Conservation (phyloP, 2,888 invertebrate genomes). For the Eudasyphora cyanicolor region DNA sequence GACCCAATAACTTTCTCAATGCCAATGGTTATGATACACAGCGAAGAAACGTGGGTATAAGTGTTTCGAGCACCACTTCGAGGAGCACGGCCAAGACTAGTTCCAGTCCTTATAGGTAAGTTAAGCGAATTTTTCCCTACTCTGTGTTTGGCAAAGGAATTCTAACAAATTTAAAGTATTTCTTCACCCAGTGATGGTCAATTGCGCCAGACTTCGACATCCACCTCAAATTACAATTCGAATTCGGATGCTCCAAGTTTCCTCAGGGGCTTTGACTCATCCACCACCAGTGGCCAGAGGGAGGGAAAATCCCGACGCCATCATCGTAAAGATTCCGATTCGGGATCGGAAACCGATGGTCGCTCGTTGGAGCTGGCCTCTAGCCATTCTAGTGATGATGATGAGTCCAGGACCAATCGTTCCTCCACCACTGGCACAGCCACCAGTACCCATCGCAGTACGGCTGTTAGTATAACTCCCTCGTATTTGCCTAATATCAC, state of each 20-base stretch:
- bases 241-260: slow-evolving; percentile 89
- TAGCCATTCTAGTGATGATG: slow-evolving; percentile 96
- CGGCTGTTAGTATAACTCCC: slow-evolving; percentile 79
- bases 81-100: slow-evolving; percentile 96
- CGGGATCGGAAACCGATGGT: slow-evolving; percentile 90
- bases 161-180: slow-evolving; percentile 55
- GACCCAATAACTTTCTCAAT: slow-evolving; percentile 77
- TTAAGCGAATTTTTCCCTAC: slow-evolving; percentile 17
- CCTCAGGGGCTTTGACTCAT: slow-evolving; percentile 81
- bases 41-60: slow-evolving; percentile 92
- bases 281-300: slow-evolving; percentile 71
- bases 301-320: slow-evolving; percentile 77
- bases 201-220: slow-evolving; percentile 90
- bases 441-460: slow-evolving; percentile 78
- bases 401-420: slow-evolving; percentile 82
- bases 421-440: slow-evolving; percentile 74
- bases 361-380: slow-evolving; percentile 94
- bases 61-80: slow-evolving; percentile 96
- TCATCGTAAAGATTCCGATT: slow-evolving; percentile 86
- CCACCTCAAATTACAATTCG: slow-evolving; percentile 93
- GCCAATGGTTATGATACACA: slow-evolving; percentile 82
- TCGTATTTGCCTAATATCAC: slow-evolving; percentile 85
- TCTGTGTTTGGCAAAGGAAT: slow-evolving; percentile 19
- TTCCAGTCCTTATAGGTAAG: slow-evolving; percentile 92
- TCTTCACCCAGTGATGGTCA: slow-evolving; percentile 86